phyloP scores from a whole-genome alignment of 1,140 invertebrate species.

The Charaxes varanes region DNA sequence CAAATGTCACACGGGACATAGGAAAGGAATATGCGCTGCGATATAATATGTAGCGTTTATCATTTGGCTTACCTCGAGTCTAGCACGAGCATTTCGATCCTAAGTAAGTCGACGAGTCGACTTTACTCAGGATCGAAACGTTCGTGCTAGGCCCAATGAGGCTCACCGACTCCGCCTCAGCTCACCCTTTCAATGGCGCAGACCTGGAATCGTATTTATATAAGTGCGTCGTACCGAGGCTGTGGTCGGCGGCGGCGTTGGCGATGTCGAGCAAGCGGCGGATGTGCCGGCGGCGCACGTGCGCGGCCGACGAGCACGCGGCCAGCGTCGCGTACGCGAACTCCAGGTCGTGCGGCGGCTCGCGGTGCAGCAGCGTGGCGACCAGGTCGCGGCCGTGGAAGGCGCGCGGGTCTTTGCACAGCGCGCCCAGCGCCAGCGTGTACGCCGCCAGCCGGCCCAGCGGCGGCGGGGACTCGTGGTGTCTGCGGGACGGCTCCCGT shows the following conservation, averaged over 20 bases:
- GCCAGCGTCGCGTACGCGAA: slow-evolving; percentile 75
- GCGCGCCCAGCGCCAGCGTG: slow-evolving; percentile 82
- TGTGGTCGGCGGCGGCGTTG: slow-evolving; percentile 83
- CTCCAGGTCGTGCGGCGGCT: slow-evolving; percentile 82
- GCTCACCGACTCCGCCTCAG: no score
- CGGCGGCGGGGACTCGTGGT: slow-evolving; percentile 82
- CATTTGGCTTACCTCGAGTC: no score
- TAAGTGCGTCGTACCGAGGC: no score
- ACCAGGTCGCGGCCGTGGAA: slow-evolving; percentile 89
- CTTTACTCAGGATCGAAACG: no score
- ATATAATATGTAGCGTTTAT: no score
- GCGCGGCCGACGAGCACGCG: slow-evolving; percentile 85
- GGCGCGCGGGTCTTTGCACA: slow-evolving; percentile 87
- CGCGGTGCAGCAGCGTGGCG: slow-evolving; percentile 82
- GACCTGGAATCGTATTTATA: no score
- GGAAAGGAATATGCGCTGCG: no score
- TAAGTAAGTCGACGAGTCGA: no score
- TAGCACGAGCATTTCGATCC: no score
- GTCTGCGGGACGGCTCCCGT: slow-evolving; percentile 56
- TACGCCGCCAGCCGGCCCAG: slow-evolving; percentile 83
- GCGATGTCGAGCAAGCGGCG: slow-evolving; percentile 84
- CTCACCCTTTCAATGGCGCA: no score
- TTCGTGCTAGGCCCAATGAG: no score
- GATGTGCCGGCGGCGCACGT: slow-evolving; percentile 86
- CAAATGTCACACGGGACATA: no score